These are phyloP conservation scores for Coelopa frigida DNA, from an alignment of 1,140 invertebrate species.

Conservation along the genomic window DNA sequence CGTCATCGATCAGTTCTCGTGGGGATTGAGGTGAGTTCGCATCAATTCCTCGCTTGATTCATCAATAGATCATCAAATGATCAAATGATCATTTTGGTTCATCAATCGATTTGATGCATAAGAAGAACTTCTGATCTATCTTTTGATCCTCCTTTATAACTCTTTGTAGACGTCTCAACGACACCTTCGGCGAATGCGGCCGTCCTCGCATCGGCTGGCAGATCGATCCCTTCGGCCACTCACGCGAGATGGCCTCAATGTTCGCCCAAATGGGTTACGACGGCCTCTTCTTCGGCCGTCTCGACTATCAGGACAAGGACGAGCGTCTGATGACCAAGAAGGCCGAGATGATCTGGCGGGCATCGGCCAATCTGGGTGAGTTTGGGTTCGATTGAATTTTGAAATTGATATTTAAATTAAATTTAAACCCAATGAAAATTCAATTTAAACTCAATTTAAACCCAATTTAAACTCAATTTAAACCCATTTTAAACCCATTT, in stretches of 20 bases:
- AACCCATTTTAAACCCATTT: no score
- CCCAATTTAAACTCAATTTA: no score
- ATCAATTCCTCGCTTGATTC: no score
- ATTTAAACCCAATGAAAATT: no score
- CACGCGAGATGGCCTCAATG: constrained; percentile 76
- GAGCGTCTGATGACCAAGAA: constrained; percentile 54
- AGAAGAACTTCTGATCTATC: no score
- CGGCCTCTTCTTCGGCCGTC: constrained; percentile 78
- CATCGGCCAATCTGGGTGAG: constrained; percentile 58
- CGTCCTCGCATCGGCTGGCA: constrained; percentile 82
- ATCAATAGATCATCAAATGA: no score
- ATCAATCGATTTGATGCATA: no score
- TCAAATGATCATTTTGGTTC: no score
- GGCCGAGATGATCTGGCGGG: constrained; percentile 83
- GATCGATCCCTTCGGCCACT: constrained; percentile 91
- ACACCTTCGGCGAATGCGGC: constrained; percentile 77
- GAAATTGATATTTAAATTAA: no score
- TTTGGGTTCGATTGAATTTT: not conserved
- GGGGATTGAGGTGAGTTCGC: constrained; percentile 63
- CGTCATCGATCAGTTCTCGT: constrained; percentile 87
- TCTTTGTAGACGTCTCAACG: constrained; percentile 55
- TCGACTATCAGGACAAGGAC: constrained; percentile 81
- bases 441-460: no score
- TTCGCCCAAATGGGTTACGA: constrained; percentile 80
- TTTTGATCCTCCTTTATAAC: not conserved